Conservation (phyloP, 2,888 invertebrate species). For the Trissoscelio sp. region DNA sequence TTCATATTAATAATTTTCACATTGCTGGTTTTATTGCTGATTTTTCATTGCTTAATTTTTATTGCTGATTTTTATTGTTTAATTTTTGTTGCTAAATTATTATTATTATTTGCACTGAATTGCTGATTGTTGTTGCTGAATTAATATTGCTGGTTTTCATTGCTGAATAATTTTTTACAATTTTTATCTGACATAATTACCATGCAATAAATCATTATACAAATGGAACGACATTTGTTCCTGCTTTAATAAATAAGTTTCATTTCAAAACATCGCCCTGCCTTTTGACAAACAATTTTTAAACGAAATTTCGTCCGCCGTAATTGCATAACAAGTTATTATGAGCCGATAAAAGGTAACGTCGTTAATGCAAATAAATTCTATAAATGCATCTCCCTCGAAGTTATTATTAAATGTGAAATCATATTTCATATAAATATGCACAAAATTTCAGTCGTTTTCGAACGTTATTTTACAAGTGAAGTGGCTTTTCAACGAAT, state of each 20-base stretch:
- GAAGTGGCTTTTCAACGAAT: constrained; percentile 10
- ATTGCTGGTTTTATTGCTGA: no score
- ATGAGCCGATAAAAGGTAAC: background rate
- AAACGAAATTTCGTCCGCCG: background rate
- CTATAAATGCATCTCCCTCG: constrained; percentile 12
- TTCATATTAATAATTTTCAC: no score
- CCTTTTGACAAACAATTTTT: background rate
- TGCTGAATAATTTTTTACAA: no score
- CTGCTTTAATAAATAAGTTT: background rate
- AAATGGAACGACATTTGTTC: no score
- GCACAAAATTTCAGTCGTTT: constrained; percentile 25
- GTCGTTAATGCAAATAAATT: constrained; percentile 18
- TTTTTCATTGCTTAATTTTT: no score
- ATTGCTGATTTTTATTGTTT: no score
- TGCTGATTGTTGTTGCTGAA: no score
- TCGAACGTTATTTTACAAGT: constrained; percentile 4
- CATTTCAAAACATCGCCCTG: background rate
- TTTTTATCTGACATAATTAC: no score
- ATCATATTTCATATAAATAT: constrained; percentile 39
- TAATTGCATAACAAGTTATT: constrained; percentile 10
- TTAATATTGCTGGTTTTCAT: no score
- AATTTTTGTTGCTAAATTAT: no score
- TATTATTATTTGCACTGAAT: no score
- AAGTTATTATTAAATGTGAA: constrained; percentile 31
- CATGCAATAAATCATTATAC: no score